A percentile compares a stretch with the other conserved stretches of the same genome.
These are phyloP conservation scores for Tromatobia lineatoria DNA, from an alignment of 2,888 invertebrate species.

Conservation along the genomic window DNA sequence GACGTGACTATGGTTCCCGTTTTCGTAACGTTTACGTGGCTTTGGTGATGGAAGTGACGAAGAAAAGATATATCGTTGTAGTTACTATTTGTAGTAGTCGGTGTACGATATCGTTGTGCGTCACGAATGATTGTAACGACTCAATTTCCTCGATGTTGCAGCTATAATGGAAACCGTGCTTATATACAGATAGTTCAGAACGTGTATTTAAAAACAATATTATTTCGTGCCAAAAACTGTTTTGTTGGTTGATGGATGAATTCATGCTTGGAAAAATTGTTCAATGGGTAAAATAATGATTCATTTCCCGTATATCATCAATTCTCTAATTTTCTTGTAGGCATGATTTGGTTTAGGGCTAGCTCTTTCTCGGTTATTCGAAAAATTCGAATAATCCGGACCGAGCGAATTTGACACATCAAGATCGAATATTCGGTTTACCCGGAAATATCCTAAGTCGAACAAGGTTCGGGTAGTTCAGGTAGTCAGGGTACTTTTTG, in stretches of 20 bases:
- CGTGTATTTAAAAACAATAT: neutral
- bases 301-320: no score
- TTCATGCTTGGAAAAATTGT: no score
- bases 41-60: constrained; percentile 22
- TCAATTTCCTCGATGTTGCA: constrained; percentile 23
- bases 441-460: no score
- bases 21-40: constrained; percentile 39
- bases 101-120: constrained; percentile 29
- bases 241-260: neutral
- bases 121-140: constrained; percentile 35
- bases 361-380: no score
- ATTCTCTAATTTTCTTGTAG: no score
- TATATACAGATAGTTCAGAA: neutral
- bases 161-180: constrained; percentile 24
- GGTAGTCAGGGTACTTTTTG: no score
- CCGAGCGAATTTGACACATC: no score
- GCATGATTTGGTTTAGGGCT: no score
- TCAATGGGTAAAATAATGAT: no score
- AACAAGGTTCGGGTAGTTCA: no score
- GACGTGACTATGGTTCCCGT: constrained; percentile 9
- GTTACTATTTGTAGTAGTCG: constrained; percentile 8
- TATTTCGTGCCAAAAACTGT: neutral
- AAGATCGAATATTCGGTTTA: no score
- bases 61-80: constrained; percentile 14
- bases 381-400: no score